These are phyloP conservation scores for Adineta ricciae DNA, from an alignment of 2,888 invertebrate species.

Conservation along the genomic window DNA sequence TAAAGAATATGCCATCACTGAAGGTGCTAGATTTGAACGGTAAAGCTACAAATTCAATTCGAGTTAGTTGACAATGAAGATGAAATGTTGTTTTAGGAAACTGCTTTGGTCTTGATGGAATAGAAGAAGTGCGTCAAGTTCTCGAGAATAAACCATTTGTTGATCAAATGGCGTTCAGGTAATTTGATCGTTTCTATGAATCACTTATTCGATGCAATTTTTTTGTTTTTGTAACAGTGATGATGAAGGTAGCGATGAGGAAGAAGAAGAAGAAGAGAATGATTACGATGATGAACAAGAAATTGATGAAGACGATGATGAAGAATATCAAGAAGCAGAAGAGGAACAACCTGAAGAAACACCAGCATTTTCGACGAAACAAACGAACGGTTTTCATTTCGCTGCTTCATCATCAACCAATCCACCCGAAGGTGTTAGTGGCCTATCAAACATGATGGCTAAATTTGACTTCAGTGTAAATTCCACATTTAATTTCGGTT, in stretches of 20 bases:
- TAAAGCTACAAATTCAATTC: background rate
- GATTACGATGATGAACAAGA: background rate
- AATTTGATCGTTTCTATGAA: background rate
- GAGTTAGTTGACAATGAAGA: no score
- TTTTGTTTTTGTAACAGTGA: slow-evolving; percentile 13
- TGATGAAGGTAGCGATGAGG: slow-evolving; percentile 33
- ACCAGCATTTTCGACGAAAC: background rate
- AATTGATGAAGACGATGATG: background rate
- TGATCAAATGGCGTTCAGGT: slow-evolving; percentile 6
- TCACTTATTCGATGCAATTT: background rate
- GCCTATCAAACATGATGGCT: background rate
- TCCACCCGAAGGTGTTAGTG: background rate
- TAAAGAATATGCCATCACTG: slow-evolving; percentile 9
- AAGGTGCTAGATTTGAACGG: slow-evolving; percentile 15
- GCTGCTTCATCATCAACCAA: background rate
- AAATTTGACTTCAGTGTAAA: background rate
- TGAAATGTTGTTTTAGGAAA: slow-evolving; percentile 26
- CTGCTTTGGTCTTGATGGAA: slow-evolving; percentile 31
- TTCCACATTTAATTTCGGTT: background rate
- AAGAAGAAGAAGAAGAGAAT: slow-evolving; percentile 22
- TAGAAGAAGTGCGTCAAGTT: slow-evolving; percentile 12
- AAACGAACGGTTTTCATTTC: background rate
- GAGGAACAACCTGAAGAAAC: background rate
- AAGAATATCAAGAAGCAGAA: background rate
- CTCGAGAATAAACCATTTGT: background rate